Conservation (phyloP, 23 tunicate genomes). For the Clavelina lepadiformis region DNA sequence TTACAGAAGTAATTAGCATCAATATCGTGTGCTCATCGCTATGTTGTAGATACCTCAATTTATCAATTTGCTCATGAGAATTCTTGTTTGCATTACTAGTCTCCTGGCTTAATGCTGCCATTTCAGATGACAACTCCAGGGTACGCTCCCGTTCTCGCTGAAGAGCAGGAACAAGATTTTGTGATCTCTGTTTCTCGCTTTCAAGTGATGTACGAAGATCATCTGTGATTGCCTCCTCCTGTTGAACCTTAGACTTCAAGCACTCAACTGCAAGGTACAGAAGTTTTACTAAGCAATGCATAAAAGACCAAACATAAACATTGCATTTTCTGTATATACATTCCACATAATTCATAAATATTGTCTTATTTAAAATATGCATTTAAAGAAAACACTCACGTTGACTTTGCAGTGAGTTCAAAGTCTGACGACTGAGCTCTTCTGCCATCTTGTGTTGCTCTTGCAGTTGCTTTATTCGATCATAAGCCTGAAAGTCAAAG, state of each 20-base stretch:
- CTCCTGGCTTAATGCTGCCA: conserved; percentile 29
- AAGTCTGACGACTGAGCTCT: conserved; percentile 9
- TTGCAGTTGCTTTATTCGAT: conserved; percentile 45
- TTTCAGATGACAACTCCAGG: conserved; percentile 51
- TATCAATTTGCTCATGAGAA: conserved; percentile 21
- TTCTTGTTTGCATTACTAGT: conserved; percentile 11
- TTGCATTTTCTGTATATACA: background rate
- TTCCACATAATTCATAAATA: background rate
- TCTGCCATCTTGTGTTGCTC: conserved; percentile 27
- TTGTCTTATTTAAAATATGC: background rate
- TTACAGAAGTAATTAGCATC: too few species aligned
- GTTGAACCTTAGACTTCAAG: conserved; percentile 52
- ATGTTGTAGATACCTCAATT: conserved; percentile 39
- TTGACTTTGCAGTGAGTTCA: conserved; percentile 45
- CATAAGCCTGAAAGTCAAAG: conserved; percentile 36
- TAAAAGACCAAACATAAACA: background rate
- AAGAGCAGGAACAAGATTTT: conserved; percentile 47
- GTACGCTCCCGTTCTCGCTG: conserved; percentile 65
- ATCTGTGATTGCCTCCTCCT: conserved; percentile 59
- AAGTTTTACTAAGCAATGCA: background rate
- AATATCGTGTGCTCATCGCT: too few species aligned
- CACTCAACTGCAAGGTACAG: conserved; percentile 41
- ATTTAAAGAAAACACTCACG: too few species aligned
- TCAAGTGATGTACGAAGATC: conserved; percentile 72
- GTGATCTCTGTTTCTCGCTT: conserved; percentile 39